Evolutionary conservation across 2,797 vertebrate genomes (phyloP), one percentile per base, ranked within the genome.

Genomic region (Pangasius mekongensis): DNA sequence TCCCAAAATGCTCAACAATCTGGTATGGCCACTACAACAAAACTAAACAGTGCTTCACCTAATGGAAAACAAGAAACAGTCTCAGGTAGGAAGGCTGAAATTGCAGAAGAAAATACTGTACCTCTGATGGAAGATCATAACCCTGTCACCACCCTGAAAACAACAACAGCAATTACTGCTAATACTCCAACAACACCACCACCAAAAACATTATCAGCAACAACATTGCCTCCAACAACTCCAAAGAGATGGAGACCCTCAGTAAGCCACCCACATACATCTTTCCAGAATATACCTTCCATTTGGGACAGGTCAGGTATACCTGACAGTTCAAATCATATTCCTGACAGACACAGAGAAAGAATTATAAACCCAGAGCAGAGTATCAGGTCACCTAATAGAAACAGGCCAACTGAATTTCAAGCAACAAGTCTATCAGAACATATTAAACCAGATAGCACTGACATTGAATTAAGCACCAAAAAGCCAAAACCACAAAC

Each of bases 261-360:
- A 0, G 88, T 47, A 87, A 90, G 74, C 7, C 90, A 11, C 39
- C 92, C 90, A 80, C 91, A 91, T 67, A 62, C 88, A 2, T 60
- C 90, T 4, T 36, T 85, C 0, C 87, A 91, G 30, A 84, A 66
- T 83, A 92, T 56, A 0, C 88, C 89, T 0, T 16, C 80, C 0
- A 87, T 90, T 86, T 93, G 83, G 22, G 86, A 80, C 11, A 88
- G 89, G 66, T 88, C 33, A 11, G 90, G 33, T 71, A 54, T 92
- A 27, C 86, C 78, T n/a, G 85, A 92, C 11, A 84, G 91, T 85
- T 87, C 95, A 49, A 96, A 96, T 77, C 86, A 92, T 82, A 90
- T 96, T 87, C 93, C 93, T 0, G 94, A 96, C 54, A 90, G 89
- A 24, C 93, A 94, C n/a, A 83, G 24, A 43, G 90, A 87, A 3